phyloP scores from a whole-genome alignment of 2,888 invertebrate genomes.

The Neoascia interrupta region DNA sequence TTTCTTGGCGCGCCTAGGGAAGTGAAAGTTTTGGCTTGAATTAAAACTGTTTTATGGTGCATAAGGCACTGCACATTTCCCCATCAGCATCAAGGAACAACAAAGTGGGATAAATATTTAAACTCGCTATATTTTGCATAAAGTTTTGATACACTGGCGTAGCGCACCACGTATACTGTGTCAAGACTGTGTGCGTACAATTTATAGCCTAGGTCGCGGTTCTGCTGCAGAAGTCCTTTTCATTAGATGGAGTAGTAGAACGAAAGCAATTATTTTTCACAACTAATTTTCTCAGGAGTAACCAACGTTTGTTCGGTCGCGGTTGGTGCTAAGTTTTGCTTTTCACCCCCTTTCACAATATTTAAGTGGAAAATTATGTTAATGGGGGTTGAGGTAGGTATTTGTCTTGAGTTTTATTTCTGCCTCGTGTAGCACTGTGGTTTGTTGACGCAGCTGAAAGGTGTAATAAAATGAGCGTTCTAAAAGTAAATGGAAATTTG shows the following conservation, averaged over 20 bases:
- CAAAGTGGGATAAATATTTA: slow-evolving; percentile 25
- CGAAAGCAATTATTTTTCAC: slow-evolving; percentile 45
- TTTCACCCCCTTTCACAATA: slow-evolving; percentile 12
- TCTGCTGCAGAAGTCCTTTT: background rate
- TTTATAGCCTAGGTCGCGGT: slow-evolving; percentile 18
- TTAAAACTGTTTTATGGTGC: slow-evolving; percentile 8
- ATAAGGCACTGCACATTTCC: background rate
- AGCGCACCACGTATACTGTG: background rate
- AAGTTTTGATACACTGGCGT: background rate
- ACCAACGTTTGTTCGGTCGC: slow-evolving; percentile 5
- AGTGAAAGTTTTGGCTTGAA: slow-evolving; percentile 19
- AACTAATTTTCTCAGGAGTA: slow-evolving; percentile 38
- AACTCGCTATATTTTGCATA: slow-evolving; percentile 21
- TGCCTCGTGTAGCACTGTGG: slow-evolving; percentile 23
- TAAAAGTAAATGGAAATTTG: slow-evolving; percentile 25
- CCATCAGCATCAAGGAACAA: background rate
- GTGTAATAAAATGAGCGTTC: slow-evolving; percentile 36
- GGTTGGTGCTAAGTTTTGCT: slow-evolving; percentile 29
- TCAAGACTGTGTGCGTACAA: background rate
- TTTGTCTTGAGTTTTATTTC: slow-evolving; percentile 45
- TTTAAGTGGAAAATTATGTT: slow-evolving; percentile 52
- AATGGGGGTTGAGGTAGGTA: slow-evolving; percentile 24
- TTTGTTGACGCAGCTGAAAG: slow-evolving; percentile 43
- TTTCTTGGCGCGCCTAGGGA: slow-evolving; percentile 1
- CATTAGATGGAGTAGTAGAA: slow-evolving; percentile 17